Conservation (phyloP, 2,888 invertebrate genomes). For the Xanthia icteritia region DNA sequence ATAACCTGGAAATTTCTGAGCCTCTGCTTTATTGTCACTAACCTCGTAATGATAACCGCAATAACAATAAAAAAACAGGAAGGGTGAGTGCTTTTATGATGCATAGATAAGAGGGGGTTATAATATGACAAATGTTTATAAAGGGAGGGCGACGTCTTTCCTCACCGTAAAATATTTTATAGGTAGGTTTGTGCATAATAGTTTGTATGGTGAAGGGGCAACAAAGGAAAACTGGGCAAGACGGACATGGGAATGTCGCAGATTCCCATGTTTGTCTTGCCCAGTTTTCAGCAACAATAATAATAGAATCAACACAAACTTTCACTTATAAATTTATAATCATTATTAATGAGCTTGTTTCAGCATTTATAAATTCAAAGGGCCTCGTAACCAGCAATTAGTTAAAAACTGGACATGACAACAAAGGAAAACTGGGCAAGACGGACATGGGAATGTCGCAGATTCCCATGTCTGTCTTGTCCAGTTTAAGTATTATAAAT, state of each 20-base stretch:
- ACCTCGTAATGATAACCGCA: neutral
- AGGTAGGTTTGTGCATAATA: constrained; percentile 13
- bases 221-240: neutral
- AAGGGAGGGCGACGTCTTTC: constrained; percentile 7
- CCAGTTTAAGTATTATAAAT: no score
- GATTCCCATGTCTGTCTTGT: no score
- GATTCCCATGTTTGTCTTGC: neutral
- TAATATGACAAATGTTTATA: constrained; percentile 31
- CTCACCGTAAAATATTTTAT: constrained; percentile 36
- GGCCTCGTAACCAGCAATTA: neutral
- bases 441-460: neutral
- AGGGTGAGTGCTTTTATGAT: constrained; percentile 18
- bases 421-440: constrained; percentile 4
- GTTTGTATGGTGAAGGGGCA: constrained; percentile 20
- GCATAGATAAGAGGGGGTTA: constrained; percentile 32
- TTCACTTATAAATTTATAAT: neutral
- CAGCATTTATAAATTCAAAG: neutral
- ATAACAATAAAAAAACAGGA: constrained; percentile 49
- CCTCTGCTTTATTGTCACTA: constrained; percentile 11
- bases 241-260: no score
- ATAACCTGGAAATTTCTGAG: constrained; percentile 14
- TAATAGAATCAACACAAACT: neutral
- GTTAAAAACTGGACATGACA: constrained; percentile 1
- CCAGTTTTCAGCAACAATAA: neutral
- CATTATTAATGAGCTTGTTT: neutral